Evolutionary conservation across 2,113 vertebrate species (phyloP), one percentile per base, ranked within the genome.

Genomic region (Leucosticte australis): DNA sequence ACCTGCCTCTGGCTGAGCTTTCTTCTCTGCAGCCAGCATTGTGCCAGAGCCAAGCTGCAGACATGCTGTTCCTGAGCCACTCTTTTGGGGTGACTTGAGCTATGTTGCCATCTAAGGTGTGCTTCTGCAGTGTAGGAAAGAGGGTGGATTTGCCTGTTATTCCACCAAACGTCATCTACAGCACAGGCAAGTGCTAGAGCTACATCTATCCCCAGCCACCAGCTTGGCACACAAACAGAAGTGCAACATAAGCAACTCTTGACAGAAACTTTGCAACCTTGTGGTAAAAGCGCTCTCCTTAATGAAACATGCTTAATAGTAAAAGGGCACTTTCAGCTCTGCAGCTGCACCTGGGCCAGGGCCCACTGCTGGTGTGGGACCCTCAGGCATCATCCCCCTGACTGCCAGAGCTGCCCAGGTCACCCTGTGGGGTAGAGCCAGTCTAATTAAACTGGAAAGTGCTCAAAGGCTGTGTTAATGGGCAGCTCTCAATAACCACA

Each of bases 61-160:
- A 22, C 28, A 15, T 0, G 4, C 64, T 9, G 13, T 0, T 67
- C 26, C 59, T 1, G 2, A 82, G 39, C 75, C 16, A 1, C 50
- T 22, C 31, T 2, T 78, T 52, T 89, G 27, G 53, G 8, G 21
- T 33, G 28, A 13, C 57, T 64, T 44, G 56, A 68, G 26, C 30
- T 44, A 10, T 4, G 28, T 16, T 71, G 35, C 65, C 24, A 44
- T 27, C 56, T 49, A 26, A 91, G 74, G 23, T 21, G 30, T 42
- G 60, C 31, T 90, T 50, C 69, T 35, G 41, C 18, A 5, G 59
- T 0, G 4, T 21, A 22, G 42, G 13, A 84, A 84, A 52, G 4
- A 31, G 52, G 24, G 59, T 27, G 27, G 39, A 10, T 67, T 59
- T 19, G 9, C 30, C 44, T 64, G 16, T 71, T 83, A 65, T 19